A percentile compares a stretch with the other conserved stretches of the same genome.
Evolutionary conservation across 2,888 invertebrate genomes (phyloP).

Genomic region (Phragmatobia fuliginosa): DNA sequence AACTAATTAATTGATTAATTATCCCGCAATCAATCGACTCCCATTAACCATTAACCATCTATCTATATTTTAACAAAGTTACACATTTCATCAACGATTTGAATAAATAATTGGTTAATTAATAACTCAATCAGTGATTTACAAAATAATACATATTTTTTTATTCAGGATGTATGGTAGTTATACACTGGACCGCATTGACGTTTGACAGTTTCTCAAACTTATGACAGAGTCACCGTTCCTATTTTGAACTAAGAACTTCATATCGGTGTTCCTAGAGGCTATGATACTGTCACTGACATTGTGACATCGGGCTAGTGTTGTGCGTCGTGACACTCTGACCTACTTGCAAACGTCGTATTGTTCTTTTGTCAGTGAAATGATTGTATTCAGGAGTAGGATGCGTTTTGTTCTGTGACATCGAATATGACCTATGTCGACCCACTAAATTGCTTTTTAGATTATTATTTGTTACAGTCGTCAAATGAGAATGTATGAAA

Average conservation of each 20-base stretch:
- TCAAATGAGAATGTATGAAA: not conserved
- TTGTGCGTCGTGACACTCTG: constrained; percentile 68
- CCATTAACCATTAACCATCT: constrained; percentile 46
- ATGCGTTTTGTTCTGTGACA: constrained; percentile 46
- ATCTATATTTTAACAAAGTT: constrained; percentile 32
- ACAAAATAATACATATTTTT: constrained; percentile 8
- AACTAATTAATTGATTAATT: constrained; percentile 19
- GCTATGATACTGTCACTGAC: constrained; percentile 63
- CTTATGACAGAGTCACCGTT: constrained; percentile 50
- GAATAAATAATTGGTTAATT: constrained; percentile 40
- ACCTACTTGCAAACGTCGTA: constrained; percentile 70
- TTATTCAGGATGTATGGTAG: not conserved
- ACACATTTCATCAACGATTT: constrained; percentile 39
- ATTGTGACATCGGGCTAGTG: constrained; percentile 65
- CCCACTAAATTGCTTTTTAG: constrained; percentile 17
- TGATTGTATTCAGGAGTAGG: constrained; percentile 46
- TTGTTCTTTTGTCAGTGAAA: constrained; percentile 69
- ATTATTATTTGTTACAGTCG: constrained; percentile 5
- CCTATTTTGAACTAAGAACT: constrained; percentile 63
- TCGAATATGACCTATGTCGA: constrained; percentile 29
- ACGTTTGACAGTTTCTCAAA: constrained; percentile 39
- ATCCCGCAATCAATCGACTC: constrained; percentile 37
- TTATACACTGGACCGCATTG: constrained; percentile 52
- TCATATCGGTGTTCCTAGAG: constrained; percentile 44
- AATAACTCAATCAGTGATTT: constrained; percentile 38